Evolutionary conservation across 2,888 invertebrate genomes (phyloP), one percentile per base, ranked within the genome.

Genomic region (Drymonia ruficornis): DNA sequence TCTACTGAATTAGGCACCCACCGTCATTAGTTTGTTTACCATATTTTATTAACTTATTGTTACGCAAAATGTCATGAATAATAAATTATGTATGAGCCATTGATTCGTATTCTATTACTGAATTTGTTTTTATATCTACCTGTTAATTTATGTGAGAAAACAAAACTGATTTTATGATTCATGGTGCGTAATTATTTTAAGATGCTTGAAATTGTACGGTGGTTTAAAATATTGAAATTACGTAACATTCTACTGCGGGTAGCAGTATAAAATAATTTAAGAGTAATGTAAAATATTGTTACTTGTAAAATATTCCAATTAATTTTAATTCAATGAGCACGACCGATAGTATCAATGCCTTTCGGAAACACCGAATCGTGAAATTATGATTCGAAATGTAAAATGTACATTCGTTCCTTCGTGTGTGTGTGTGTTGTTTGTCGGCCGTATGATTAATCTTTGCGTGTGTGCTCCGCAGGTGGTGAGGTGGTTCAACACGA

Each of bases 401-500:
- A 54, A 29, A 44, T 31, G 38, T 19, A n/a, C 42, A 51, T 45
- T 42, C 49, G 38, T 59, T n/a, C n/a, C n/a, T n/a, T n/a, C n/a
- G 29, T 45, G 45, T 61, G 49, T 65, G 55, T 50, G 53, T 58
- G 49, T 65, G 52, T 67, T 56, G 47, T 49, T 66, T 28, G 18
- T 36, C 38, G 19, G 12, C 16, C 23, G 42, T 8, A 16, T 44
- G 6, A 15, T 52, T 53, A 50, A 44, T 2, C 54, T 51, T 52
- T 60, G 52, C 36, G 52, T 57, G 42, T 62, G 55, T 59, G 53
- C 68, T 78, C 66, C 72, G 58, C 87, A 91, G 91, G 86, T 83
- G 83, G 83, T 87, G 90, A 89, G 85, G 89, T 88, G 89, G 84
- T 83, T 76, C 80, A 72, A 74, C 76, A 70, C 83, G 82, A 73